Conservation (phyloP, 2,888 invertebrate species). For the Zeuzera pyrina region DNA sequence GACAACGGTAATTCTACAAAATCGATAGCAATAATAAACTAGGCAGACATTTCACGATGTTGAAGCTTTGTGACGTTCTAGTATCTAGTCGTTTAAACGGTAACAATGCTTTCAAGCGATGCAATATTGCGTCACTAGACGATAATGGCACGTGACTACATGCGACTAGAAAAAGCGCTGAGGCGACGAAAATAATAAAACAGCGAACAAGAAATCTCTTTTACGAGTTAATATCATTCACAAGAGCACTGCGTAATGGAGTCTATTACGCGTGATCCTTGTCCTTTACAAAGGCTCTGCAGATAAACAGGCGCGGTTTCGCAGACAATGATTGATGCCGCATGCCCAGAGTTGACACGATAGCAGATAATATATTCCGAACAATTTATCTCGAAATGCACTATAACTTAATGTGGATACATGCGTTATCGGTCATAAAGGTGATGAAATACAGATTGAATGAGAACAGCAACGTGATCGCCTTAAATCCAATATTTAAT, state of each 20-base stretch:
- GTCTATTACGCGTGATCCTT: conserved; percentile 40
- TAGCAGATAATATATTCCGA: conserved; percentile 30
- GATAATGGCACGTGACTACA: too few species aligned
- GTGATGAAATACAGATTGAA: conserved; percentile 19
- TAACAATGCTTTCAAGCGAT: too few species aligned
- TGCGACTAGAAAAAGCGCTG: too few species aligned
- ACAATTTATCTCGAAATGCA: conserved; percentile 26
- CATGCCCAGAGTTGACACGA: conserved; percentile 26
- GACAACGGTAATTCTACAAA: conserved; percentile 33
- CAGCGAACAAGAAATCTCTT: neutral
- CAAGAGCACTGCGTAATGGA: conserved; percentile 29
- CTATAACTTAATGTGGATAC: conserved; percentile 21
- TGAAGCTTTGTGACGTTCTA: too few species aligned
- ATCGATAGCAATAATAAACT: conserved; percentile 31
- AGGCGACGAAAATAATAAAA: neutral
- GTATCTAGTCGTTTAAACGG: too few species aligned
- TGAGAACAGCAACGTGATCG: too few species aligned
- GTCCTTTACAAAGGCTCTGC: conserved; percentile 33
- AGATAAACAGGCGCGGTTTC: conserved; percentile 39
- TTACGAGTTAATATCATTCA: conserved; percentile 1
- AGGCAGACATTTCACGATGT: too few species aligned
- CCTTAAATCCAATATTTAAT: too few species aligned
- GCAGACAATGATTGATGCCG: conserved; percentile 59
- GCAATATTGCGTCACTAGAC: too few species aligned
- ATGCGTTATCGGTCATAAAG: conserved; percentile 21